phyloP scores from a whole-genome alignment of 2,888 invertebrate species.

The Ophion ventricosus region DNA sequence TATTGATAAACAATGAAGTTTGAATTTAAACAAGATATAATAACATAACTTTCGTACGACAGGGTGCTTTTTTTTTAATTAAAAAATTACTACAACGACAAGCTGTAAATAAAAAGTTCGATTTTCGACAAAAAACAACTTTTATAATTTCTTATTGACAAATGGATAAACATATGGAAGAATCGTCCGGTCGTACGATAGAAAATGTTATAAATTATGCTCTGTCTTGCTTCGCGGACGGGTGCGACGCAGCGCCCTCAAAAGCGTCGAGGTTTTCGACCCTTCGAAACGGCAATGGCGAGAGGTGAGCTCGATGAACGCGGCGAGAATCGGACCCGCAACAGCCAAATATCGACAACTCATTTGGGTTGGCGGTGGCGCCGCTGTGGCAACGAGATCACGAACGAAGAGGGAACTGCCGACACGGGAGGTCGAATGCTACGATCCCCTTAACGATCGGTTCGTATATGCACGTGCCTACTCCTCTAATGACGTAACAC shows the following conservation, averaged over 20 bases:
- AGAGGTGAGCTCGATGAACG: slow-evolving; percentile 85
- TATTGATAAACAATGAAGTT: too few species aligned
- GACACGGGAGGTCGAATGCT: slow-evolving; percentile 87
- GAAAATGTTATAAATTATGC: not conserved
- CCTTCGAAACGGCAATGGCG: slow-evolving; percentile 86
- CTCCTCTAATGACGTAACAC: not conserved
- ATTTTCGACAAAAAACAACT: too few species aligned
- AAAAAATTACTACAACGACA: too few species aligned
- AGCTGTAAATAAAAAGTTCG: too few species aligned
- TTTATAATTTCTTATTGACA: too few species aligned
- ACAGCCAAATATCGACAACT: slow-evolving; percentile 86
- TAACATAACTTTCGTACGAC: too few species aligned
- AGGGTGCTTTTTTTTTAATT: too few species aligned
- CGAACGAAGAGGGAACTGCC: slow-evolving; percentile 85
- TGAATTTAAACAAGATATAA: too few species aligned
- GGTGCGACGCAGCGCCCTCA: slow-evolving; percentile 84
- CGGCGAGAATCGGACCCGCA: slow-evolving; percentile 87
- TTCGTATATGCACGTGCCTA: slow-evolving; percentile 75
- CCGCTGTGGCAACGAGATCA: slow-evolving; percentile 84
- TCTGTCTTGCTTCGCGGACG: not conserved
- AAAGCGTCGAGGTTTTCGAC: slow-evolving; percentile 87
- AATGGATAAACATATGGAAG: not conserved
- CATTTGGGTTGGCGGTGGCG: slow-evolving; percentile 90
- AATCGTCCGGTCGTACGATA: not conserved
- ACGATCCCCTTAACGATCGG: slow-evolving; percentile 87